These are phyloP conservation scores for Lepus timidus DNA, from an alignment of 2,113 vertebrate species.

Conservation along the genomic window DNA sequence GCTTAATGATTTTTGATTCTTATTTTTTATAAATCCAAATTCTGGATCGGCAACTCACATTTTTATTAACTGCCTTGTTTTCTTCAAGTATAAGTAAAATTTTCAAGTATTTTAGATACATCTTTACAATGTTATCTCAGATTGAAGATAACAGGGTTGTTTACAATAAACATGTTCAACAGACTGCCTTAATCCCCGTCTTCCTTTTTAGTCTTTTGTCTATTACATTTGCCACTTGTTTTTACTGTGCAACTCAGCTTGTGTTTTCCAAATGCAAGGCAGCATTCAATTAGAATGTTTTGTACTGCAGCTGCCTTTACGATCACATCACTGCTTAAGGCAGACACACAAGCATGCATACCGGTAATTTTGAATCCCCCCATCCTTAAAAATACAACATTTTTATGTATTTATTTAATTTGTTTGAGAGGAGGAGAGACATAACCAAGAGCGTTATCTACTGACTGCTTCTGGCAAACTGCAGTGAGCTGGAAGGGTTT, in stretches of 20 bases:
- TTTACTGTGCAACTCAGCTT: neutral
- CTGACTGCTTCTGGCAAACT: neutral
- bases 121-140: constrained; percentile 24
- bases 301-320: neutral
- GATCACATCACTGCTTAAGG: neutral
- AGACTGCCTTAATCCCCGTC: neutral
- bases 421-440: no score
- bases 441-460: neutral
- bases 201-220: neutral
- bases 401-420: no score
- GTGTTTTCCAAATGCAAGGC: neutral
- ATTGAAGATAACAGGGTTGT: neutral
- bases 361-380: neutral
- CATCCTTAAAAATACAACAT: neutral
- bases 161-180: neutral
- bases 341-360: neutral
- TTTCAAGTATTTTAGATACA: constrained; percentile 1
- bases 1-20: neutral
- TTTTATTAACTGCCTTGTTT: neutral
- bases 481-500: neutral
- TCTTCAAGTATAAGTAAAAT: neutral
- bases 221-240: neutral
- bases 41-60: neutral
- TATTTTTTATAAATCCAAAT: neutral
- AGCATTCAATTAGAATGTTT: neutral